phyloP scores from a whole-genome alignment of 2,888 invertebrate species.

The Epinotia bilunana region DNA sequence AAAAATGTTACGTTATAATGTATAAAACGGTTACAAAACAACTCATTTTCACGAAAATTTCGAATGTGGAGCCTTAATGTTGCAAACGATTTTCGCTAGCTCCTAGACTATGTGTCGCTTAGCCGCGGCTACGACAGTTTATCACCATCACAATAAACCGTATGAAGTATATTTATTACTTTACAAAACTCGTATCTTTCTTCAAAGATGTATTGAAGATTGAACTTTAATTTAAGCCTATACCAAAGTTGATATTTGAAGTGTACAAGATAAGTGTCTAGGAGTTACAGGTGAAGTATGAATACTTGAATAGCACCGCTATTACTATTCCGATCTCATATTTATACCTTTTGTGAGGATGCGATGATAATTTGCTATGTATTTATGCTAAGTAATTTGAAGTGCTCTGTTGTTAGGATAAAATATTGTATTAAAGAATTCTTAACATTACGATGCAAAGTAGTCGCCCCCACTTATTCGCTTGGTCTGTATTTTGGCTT shows the following conservation, averaged over 20 bases:
- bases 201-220: not conserved
- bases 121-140: not conserved
- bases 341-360: slow-evolving; percentile 29
- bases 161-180: slow-evolving; percentile 3
- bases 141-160: slow-evolving; percentile 27
- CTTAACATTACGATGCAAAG: slow-evolving; percentile 7
- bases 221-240: not conserved
- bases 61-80: too few species aligned
- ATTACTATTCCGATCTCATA: slow-evolving; percentile 32
- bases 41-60: too few species aligned
- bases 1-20: too few species aligned
- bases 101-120: slow-evolving; percentile 16
- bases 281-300: not conserved
- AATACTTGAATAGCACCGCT: too few species aligned
- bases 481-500: not conserved
- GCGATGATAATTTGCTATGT: slow-evolving; percentile 26
- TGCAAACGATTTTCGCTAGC: not conserved
- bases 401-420: slow-evolving; percentile 15
- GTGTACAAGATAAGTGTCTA: not conserved
- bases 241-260: not conserved
- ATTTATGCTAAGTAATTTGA: slow-evolving; percentile 29
- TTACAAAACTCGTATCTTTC: not conserved
- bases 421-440: slow-evolving; percentile 12
- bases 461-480: not conserved
- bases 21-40: too few species aligned